A percentile compares a stretch with the other conserved stretches of the same genome.
phyloP scores from a whole-genome alignment of 2,113 vertebrate species.

The Microcebus murinus region DNA sequence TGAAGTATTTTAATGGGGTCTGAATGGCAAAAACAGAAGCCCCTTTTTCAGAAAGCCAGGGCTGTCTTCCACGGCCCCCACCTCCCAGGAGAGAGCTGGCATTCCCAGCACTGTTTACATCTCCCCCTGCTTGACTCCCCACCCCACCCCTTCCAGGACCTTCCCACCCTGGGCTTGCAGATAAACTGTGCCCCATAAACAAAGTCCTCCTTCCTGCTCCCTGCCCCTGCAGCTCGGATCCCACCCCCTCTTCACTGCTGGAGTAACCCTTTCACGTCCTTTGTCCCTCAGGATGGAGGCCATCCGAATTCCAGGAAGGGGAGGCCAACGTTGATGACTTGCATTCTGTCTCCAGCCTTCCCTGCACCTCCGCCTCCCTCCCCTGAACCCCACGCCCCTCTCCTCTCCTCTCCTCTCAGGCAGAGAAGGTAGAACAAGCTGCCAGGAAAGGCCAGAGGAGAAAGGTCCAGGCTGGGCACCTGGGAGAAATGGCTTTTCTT shows the following conservation, averaged over 20 bases:
- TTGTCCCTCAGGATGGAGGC: background rate
- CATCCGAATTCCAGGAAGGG: background rate
- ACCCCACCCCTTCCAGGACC: background rate
- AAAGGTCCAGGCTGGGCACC: background rate
- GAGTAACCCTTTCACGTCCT: background rate
- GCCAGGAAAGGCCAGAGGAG: background rate
- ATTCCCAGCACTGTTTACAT: constrained; percentile 41
- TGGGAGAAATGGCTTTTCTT: background rate
- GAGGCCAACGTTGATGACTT: background rate
- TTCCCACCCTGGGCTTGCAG: background rate
- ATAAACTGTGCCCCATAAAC: background rate
- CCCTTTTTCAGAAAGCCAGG: background rate
- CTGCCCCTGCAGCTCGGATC: background rate
- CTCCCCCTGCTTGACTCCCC: background rate
- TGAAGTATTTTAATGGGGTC: constrained; percentile 4
- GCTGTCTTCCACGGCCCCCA: background rate
- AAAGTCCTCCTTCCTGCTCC: constrained; percentile 23
- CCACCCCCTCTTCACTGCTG: background rate
- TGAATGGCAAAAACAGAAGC: background rate
- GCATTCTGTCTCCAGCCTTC: background rate
- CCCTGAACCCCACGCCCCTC: rapidly evolving
- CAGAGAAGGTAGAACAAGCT: background rate
- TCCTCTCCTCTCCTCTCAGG: background rate
- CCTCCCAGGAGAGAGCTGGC: constrained; percentile 4
- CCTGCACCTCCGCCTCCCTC: background rate